Conservation (phyloP, 1,140 invertebrate species). For the Heliconius hermathena region DNA sequence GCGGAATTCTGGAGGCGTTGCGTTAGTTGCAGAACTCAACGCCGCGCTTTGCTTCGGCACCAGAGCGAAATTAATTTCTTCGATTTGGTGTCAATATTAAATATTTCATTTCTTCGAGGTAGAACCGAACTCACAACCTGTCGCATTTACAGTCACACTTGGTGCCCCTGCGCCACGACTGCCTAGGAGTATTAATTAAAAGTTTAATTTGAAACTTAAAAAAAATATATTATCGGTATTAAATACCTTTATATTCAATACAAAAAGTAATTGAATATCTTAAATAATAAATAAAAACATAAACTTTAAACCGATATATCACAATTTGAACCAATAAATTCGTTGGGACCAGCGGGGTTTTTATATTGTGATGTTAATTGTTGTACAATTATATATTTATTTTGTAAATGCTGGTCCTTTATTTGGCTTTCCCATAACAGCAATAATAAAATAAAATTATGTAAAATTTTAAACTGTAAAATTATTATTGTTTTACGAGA, state of each 20-base stretch:
- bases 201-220: neutral
- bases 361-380: constrained; percentile 5
- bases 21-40: too few species aligned
- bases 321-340: constrained; percentile 10
- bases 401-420: neutral
- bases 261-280: neutral
- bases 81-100: too few species aligned
- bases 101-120: too few species aligned
- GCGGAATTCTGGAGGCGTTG: too few species aligned
- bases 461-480: too few species aligned
- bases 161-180: too few species aligned
- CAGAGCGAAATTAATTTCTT: too few species aligned
- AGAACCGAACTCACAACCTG: too few species aligned
- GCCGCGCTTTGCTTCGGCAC: too few species aligned
- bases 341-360: neutral
- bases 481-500: too few species aligned
- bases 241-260: neutral
- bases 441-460: neutral
- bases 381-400: constrained; percentile 12
- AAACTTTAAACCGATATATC: neutral
- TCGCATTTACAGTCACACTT: too few species aligned
- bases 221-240: neutral
- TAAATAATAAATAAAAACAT: constrained; percentile 1
- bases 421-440: neutral
- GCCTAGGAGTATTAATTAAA: neutral